A percentile compares a stretch with the other conserved stretches of the same genome.
Conservation (phyloP, 2,888 invertebrate species). For the Liodrosophila aerea region DNA sequence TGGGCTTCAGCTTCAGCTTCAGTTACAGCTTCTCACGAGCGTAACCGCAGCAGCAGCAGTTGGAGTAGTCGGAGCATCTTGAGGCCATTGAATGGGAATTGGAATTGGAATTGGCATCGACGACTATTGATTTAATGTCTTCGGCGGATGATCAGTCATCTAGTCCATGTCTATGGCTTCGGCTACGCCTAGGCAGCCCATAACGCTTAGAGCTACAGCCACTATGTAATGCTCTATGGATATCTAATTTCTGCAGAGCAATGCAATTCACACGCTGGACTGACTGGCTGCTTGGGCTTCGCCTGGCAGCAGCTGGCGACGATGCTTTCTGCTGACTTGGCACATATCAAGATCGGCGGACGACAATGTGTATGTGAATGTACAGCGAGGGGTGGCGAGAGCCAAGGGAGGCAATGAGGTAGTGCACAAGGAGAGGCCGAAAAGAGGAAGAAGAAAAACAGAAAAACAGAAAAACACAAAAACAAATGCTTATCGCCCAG, state of each 20-base stretch:
- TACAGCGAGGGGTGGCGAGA: constrained; percentile 5
- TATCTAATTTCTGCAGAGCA: constrained; percentile 63
- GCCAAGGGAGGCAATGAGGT: constrained; percentile 3
- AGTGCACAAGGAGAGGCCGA: background rate
- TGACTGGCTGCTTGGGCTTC: background rate
- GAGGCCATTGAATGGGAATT: constrained; percentile 46
- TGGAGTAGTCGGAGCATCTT: constrained; percentile 12
- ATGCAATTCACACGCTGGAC: constrained; percentile 65
- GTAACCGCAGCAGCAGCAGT: constrained; percentile 53
- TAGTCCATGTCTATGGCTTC: constrained; percentile 50
- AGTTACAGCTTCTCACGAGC: constrained; percentile 57
- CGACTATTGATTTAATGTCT: constrained; percentile 66
- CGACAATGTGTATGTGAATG: constrained; percentile 16
- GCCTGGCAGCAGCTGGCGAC: constrained; percentile 26
- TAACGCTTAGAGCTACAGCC: background rate
- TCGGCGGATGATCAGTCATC: constrained; percentile 66
- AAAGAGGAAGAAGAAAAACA: constrained; percentile 39
- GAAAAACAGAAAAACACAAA: no score
- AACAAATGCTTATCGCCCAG: constrained; percentile 49
- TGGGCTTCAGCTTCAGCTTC: constrained; percentile 9
- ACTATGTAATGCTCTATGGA: constrained; percentile 30
- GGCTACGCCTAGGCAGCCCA: constrained; percentile 47
- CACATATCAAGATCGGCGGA: constrained; percentile 47
- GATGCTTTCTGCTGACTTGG: constrained; percentile 37
- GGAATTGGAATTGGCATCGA: constrained; percentile 28